Percentiles rank a stretch among this genome's conserved stretches.
Evolutionary conservation across 2,113 vertebrate genomes (phyloP).

Genomic region (Butastur rufipennis): DNA sequence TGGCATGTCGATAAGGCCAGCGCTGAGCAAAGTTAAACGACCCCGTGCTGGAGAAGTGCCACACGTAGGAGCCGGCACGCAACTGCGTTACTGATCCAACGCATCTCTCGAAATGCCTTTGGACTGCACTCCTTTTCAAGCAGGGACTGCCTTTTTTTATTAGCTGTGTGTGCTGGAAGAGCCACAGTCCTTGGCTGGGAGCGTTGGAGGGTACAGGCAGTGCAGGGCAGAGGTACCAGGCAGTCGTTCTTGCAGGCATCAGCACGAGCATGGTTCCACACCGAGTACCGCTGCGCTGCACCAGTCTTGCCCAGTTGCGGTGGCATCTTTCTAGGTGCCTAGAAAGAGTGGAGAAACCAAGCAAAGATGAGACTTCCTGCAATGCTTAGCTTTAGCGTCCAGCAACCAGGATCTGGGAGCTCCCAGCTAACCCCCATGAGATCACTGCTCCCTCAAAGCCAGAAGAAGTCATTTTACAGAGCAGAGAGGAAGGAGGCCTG

Average conservation of each 20-base stretch:
- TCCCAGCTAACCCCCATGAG: neutral
- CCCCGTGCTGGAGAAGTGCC: conserved; percentile 17
- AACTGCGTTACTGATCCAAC: neutral
- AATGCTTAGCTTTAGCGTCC: neutral
- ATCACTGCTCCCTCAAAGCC: neutral
- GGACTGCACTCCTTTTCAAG: neutral
- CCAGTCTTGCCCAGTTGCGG: neutral
- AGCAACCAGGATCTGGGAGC: neutral
- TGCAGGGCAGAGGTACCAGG: neutral
- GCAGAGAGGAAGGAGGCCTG: neutral
- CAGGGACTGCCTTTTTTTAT: neutral
- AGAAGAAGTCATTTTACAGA: neutral
- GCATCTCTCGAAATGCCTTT: neutral
- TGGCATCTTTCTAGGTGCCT: neutral
- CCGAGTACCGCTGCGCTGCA: rapidly evolving
- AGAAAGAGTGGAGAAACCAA: neutral
- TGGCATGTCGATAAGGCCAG: conserved; percentile 12
- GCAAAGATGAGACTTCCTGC: neutral
- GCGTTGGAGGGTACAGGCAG: rapidly evolving
- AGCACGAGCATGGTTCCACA: rapidly evolving
- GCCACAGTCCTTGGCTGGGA: neutral
- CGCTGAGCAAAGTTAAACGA: neutral
- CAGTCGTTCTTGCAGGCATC: neutral
- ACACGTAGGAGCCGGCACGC: conserved; percentile 5
- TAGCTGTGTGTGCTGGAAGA: neutral